Conservation (phyloP, 2,113 vertebrate species). For the Hippotragus niger region DNA sequence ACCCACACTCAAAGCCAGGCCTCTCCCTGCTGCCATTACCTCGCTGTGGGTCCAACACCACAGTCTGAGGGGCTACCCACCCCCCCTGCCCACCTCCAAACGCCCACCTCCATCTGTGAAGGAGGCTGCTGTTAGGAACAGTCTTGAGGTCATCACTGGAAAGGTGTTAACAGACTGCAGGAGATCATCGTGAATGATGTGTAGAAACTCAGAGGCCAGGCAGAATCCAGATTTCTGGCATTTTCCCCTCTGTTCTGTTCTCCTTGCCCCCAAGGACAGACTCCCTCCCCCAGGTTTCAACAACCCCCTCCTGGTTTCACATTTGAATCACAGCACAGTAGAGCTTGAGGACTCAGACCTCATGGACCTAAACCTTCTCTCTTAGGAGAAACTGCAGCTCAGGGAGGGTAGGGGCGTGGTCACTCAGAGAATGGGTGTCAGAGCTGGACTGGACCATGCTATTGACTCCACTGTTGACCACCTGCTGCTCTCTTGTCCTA, state of each 20-base stretch:
- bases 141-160: background rate
- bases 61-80: background rate
- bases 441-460: background rate
- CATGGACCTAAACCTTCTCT: background rate
- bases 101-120: background rate
- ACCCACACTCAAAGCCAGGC: background rate
- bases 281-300: background rate
- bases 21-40: background rate
- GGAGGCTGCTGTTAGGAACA: background rate
- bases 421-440: background rate
- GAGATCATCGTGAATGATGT: conserved; percentile 15
- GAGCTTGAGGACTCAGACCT: background rate
- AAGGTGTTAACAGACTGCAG: background rate
- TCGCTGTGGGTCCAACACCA: background rate
- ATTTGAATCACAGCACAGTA: background rate
- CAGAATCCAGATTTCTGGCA: conserved; percentile 43
- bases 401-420: rapidly evolving
- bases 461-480: background rate
- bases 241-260: conserved; percentile 9
- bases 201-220: conserved; percentile 31
- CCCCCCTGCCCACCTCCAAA: background rate
- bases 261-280: background rate
- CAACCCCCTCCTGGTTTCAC: background rate
- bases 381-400: background rate
- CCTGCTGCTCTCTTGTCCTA: background rate